phyloP scores from a whole-genome alignment of 2,888 invertebrate genomes.

The Rhopalosiphum nymphaeae region DNA sequence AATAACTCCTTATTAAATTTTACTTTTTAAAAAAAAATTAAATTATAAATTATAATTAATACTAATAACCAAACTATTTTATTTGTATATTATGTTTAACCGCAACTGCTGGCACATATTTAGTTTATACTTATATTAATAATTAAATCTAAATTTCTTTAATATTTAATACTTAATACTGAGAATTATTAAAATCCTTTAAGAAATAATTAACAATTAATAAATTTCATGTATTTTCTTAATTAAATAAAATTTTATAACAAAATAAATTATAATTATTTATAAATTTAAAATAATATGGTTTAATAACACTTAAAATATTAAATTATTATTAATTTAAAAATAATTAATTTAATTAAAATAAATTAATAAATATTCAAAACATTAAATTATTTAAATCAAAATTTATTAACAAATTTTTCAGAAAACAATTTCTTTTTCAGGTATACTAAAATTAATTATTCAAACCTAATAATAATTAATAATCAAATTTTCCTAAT shows the following conservation, averaged over 20 bases:
- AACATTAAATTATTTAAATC: no score
- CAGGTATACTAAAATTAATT: no score
- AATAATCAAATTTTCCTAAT: no score
- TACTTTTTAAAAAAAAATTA: no score
- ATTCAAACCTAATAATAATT: no score
- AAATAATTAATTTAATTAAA: no score
- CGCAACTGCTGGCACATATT: constrained; percentile 41
- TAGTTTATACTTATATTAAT: constrained; percentile 28
- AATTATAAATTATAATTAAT: not conserved
- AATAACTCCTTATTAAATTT: not conserved
- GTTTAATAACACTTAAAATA: no score
- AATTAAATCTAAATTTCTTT: constrained; percentile 46
- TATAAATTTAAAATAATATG: no score
- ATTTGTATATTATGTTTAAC: constrained; percentile 20
- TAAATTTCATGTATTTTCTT: constrained; percentile 22
- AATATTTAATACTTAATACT: constrained; percentile 25
- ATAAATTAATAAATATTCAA: no score
- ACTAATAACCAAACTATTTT: constrained; percentile 33
- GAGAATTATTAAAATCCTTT: constrained; percentile 7
- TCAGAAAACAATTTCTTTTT: no score
- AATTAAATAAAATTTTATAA: constrained; percentile 26
- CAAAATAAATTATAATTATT: constrained; percentile 74
- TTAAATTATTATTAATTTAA: no score
- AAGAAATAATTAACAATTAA: not conserved
- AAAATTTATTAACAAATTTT: no score